Percentiles rank a stretch among this genome's conserved stretches.
These are phyloP conservation scores for Dryococelus australis DNA, from an alignment of 2,888 invertebrate genomes.

Conservation along the genomic window DNA sequence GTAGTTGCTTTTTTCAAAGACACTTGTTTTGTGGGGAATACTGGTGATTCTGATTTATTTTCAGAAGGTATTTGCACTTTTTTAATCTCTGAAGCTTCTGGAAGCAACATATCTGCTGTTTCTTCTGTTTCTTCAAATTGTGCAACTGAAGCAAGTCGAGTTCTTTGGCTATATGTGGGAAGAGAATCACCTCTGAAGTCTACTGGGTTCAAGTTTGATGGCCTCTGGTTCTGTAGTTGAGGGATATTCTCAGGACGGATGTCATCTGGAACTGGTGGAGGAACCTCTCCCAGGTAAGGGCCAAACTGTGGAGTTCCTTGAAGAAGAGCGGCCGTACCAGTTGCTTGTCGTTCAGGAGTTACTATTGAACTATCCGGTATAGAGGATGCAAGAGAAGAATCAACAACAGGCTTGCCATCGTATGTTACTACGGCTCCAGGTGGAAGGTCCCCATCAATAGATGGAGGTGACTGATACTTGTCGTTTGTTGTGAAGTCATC, in stretches of 20 bases:
- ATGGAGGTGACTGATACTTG: constrained; percentile 59
- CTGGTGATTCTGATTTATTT: background rate
- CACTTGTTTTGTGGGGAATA: constrained; percentile 24
- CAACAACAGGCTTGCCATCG: constrained; percentile 78
- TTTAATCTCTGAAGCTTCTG: constrained; percentile 37
- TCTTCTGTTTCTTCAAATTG: constrained; percentile 35
- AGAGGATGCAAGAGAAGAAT: constrained; percentile 60
- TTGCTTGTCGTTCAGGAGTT: constrained; percentile 27
- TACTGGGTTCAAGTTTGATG: constrained; percentile 23
- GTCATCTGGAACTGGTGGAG: constrained; percentile 64
- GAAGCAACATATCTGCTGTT: constrained; percentile 8
- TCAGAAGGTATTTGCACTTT: constrained; percentile 23
- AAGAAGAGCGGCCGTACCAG: constrained; percentile 53
- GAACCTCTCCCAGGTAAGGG: constrained; percentile 76
- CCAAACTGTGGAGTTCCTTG: constrained; percentile 75
- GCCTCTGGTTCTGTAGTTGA: constrained; percentile 50
- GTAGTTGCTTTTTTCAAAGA: constrained; percentile 23
- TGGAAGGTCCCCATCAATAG: constrained; percentile 60
- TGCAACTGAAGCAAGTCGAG: constrained; percentile 47
- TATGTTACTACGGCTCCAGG: constrained; percentile 74
- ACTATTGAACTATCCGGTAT: constrained; percentile 23
- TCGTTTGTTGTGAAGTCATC: constrained; percentile 52
- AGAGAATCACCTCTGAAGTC: constrained; percentile 46
- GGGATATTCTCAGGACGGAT: constrained; percentile 56
- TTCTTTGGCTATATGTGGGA: constrained; percentile 54